Evolutionary conservation across 1,140 invertebrate species (phyloP).

Genomic region (Drosophila seguyi): DNA sequence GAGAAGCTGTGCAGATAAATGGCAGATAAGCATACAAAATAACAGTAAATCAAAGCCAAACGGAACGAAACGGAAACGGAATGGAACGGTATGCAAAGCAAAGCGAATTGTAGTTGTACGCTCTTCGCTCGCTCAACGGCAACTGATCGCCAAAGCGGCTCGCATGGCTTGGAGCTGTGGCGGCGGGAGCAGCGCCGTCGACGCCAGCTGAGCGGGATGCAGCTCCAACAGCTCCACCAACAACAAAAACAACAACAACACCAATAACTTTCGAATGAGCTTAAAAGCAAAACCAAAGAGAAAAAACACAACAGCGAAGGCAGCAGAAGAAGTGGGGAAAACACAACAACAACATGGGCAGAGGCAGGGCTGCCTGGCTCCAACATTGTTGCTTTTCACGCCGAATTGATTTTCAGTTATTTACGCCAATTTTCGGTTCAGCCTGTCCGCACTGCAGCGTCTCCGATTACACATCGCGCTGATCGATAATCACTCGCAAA

Average conservation of each 20-base stretch:
- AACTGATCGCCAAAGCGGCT: conserved; percentile 55
- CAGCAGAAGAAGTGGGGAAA: conserved; percentile 8
- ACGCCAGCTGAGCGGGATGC: conserved; percentile 52
- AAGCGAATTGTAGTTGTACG: conserved; percentile 54
- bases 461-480: conserved; percentile 37
- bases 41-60: conserved; percentile 32
- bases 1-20: conserved; percentile 15
- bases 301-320: not conserved
- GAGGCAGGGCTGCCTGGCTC: conserved; percentile 14
- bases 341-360: conserved; percentile 8
- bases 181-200: conserved; percentile 28
- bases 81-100: conserved; percentile 20
- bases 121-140: conserved; percentile 76
- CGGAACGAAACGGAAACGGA: conserved; percentile 20
- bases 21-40: conserved; percentile 30
- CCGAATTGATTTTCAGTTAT: conserved; percentile 81
- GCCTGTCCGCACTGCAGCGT: conserved; percentile 39
- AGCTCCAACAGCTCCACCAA: conserved; percentile 34
- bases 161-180: not conserved
- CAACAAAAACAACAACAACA: conserved; percentile 33
- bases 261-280: conserved; percentile 77
- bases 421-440: conserved; percentile 67
- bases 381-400: conserved; percentile 63
- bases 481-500: conserved; percentile 22
- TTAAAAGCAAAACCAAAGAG: conserved; percentile 51